Base-by-base conservation (phyloP, 1,140 invertebrate species). In the Aphaenogaster ashmeadi region DNA sequence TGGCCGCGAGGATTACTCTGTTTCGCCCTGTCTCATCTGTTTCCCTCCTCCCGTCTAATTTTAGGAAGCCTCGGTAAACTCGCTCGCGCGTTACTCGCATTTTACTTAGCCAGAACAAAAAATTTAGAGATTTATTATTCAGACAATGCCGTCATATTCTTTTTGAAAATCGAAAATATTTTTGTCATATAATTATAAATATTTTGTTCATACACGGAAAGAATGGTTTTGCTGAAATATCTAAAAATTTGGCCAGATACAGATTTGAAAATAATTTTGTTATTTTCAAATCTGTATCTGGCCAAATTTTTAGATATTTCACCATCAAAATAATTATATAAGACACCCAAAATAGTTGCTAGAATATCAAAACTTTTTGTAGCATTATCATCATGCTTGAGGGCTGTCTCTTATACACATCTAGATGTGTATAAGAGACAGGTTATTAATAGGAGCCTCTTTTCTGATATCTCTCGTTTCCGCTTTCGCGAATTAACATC, bases 361-460 rank as follows among this genome's bases (percentile, higher is more conserved):
- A n/a, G n/a, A n/a, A n/a, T n/a, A n/a, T n/a, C n/a, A n/a, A n/a
- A n/a, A n/a, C n/a, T n/a, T n/a, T n/a, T n/a, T n/a, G n/a, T n/a
- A n/a, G n/a, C n/a, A n/a, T n/a, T n/a, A n/a, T n/a, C n/a, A n/a
- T n/a, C n/a, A n/a, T n/a, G n/a, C n/a, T n/a, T n/a, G n/a, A n/a
- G n/a, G n/a, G n/a, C n/a, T n/a, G n/a, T n/a, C n/a, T n/a, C n/a
- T n/a, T n/a, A n/a, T n/a, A n/a, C n/a, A n/a, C n/a, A n/a, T n/a
- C n/a, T n/a, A n/a, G n/a, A n/a, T n/a, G n/a, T n/a, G n/a, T n/a
- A n/a, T n/a, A n/a, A n/a, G n/a, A n/a, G 67, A 84, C 69, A 84
- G 74, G 80, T 84, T 60, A 74, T 74, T 84, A 60, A 84, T 74
- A 74, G 69, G 1, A 84, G 41, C 44, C 54, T 83, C 52, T 84